Base-by-base conservation (phyloP, 2,113 vertebrate species). In the Sterrhoptilus dennistouni region DNA sequence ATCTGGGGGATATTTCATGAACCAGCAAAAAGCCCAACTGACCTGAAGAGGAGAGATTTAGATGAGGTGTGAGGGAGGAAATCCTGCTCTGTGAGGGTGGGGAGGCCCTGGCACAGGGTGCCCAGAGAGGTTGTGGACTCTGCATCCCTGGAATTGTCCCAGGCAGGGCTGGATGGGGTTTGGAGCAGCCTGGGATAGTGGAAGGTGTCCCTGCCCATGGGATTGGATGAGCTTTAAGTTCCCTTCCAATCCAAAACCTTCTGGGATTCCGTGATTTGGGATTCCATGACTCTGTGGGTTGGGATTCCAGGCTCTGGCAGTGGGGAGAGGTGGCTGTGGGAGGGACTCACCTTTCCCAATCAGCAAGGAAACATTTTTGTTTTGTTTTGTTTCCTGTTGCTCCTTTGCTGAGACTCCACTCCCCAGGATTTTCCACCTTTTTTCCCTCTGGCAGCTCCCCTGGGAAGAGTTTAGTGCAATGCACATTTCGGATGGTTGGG, bases 401-500 rank as follows among this genome's bases (percentile, higher is more conserved):
- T 49, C 69, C n/a, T 75, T 50, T 75, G 42, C 61, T 78, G 69
- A 75, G 64, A n/a, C 14, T 29, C 12, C 4, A 7, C 18, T 28
- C 14, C 8, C 54, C 21, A 11, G 25, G 61, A 23, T 68, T 87
- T 81, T 35, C 78, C 70, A 78, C 15, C 56, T 66, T 69, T 66
- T 69, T 57, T 20, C 69, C 38, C 22, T 10, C 82, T 14, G 18
- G 52, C 79, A 68, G 47, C 66, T 86, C n/a, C 47, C n/a, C 28
- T 8, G 33, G 45, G 60, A 66, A 23, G 64, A 50, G 6, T 54
- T 68, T 18, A 38, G 20, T 1, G 1, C 64, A 17, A 6, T 5
- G 36, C 49, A 17, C 38, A 1, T 1, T 18, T 28, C 11, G 35
- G 72, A 3, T 2, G 6, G 14, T 15, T 22, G 13, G n/a, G 31